Evolutionary conservation across 2,888 invertebrate genomes (phyloP), one percentile per base, ranked within the genome.

Genomic region (Caenorhabditis sp.): DNA sequence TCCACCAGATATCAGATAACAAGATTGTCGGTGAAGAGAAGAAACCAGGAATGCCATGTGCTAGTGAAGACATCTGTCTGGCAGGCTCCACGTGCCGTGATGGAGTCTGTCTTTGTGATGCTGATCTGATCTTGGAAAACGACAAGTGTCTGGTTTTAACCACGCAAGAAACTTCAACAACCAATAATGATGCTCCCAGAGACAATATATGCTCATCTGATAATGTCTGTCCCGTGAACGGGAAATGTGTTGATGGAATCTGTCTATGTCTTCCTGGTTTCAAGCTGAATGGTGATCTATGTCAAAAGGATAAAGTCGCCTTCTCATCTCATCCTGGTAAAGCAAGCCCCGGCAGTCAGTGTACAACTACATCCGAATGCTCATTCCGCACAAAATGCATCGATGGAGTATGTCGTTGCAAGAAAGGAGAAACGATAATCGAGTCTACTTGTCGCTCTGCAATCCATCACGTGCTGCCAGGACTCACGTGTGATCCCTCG

Each of bases 331-430:
- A 41, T 8, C 59, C 82, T 16, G 54, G 54, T n/a, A 83, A 85
- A 56, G 12, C 81, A 1, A 61, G 59, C 10, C 86, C 90, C 0
- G 91, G 91, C 16, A 85, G 86, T 22, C 83, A 82, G 47, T 91
- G 91, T 61, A 85, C 68, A 2, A 54, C 87, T 1, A 84, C 86
- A 3, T 74, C 87, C 41, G 88, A 91, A 64, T 92, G 92, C 51
- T 88, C 88, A 1, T 90, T 84, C 70, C 81, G 90, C 8, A 89
- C 91, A 0, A 89, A 89, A 80, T 92, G 92, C 66, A 47, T 89
- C 8, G 86, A 89, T 26, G 90, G 90, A 28, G 90, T 91, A 16
- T 92, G 92, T 76, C 84, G 91, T 0, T 92, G 92, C 74, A 85
- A 83, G 28, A 74, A 80, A 64, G 89, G 88, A 61, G 91, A 91